Base-by-base conservation (phyloP, 2,888 invertebrate genomes). In the Pyralis farinalis region DNA sequence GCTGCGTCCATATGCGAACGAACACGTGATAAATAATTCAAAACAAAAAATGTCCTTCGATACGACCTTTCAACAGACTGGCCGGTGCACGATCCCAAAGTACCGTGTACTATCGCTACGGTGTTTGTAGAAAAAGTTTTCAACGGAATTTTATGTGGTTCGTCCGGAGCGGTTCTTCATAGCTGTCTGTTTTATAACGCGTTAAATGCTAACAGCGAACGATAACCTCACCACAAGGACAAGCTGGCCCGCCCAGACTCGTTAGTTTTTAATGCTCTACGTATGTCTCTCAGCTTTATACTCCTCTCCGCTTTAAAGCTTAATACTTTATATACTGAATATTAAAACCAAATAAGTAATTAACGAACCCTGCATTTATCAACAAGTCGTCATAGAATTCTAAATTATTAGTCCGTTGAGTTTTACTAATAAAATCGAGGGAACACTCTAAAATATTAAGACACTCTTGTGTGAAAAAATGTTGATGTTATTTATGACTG, bases 211-310 rank as follows among this genome's bases (percentile, higher is more conserved):
- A 86, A 70, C 74, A 67, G 78, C 74, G 86, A 76, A 71, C 88
- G 82, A 87, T 87, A 86, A 88, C 87, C 88, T 80, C 82, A 69
- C 47, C 65, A 55, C 85, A 83, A 85, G 88, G 85, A 85, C 83
- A 78, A 51, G 58, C 74, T 79, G 75, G 80, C 58, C 64, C 63
- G 71, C 60, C 66, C 63, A 62, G 56, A 55, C 66, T 70, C 57
- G 66, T 64, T 72, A 73, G 75, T 69, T 76, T 74, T 72, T 37
- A 37, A 30, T 22, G 25, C n/a, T 12, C 30, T 12, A 37, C 37
- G n/a, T 30, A 7, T 25, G 3, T 16, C 16, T 16, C 16, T 3
- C 16, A n/a, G n/a, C n/a, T n/a, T n/a, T n/a, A n/a, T n/a, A n/a
- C n/a, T n/a, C n/a, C n/a, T n/a, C n/a, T n/a, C n/a, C n/a, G n/a